These are phyloP conservation scores for Ichneumon xanthorius DNA, from an alignment of 2,888 invertebrate species.

Conservation along the genomic window DNA sequence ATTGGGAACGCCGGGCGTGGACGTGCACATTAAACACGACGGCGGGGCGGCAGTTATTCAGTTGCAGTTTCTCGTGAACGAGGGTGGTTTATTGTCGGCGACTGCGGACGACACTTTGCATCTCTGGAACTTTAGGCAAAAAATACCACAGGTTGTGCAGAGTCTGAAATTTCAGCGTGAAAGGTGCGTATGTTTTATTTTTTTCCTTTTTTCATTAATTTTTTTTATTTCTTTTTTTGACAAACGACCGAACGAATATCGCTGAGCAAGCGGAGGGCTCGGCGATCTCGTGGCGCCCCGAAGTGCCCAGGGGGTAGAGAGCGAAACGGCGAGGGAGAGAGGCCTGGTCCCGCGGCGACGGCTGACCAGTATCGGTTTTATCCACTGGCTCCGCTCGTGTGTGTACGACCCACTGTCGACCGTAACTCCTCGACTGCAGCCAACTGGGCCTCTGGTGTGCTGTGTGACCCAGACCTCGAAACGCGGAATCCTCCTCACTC, in stretches of 20 bases:
- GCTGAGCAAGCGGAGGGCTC: background rate
- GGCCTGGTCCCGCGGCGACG: slow-evolving; percentile 38
- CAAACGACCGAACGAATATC: background rate
- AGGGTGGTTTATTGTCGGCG: slow-evolving; percentile 97
- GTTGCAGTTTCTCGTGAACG: slow-evolving; percentile 97
- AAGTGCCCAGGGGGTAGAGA: background rate
- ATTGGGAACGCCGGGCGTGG: slow-evolving; percentile 98
- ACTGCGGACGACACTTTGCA: slow-evolving; percentile 98
- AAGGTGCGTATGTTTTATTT: slow-evolving; percentile 88
- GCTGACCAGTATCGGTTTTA: slow-evolving; percentile 65
- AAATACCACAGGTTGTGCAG: slow-evolving; percentile 97
- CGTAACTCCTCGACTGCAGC: slow-evolving; percentile 61
- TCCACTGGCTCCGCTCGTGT: slow-evolving; percentile 50
- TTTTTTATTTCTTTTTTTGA: background rate
- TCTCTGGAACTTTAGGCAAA: slow-evolving; percentile 98
- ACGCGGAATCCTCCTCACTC: slow-evolving; percentile 36
- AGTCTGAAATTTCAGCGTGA: slow-evolving; percentile 99
- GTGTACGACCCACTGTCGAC: slow-evolving; percentile 64
- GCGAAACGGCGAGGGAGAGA: slow-evolving; percentile 3
- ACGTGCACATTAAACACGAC: slow-evolving; percentile 96
- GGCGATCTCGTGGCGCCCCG: background rate
- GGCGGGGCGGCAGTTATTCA: slow-evolving; percentile 93
- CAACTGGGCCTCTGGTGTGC: slow-evolving; percentile 7
- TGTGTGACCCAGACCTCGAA: slow-evolving; percentile 60
- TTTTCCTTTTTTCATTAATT: background rate